phyloP scores from a whole-genome alignment of 1,140 invertebrate genomes.

The Eueides isabella region DNA sequence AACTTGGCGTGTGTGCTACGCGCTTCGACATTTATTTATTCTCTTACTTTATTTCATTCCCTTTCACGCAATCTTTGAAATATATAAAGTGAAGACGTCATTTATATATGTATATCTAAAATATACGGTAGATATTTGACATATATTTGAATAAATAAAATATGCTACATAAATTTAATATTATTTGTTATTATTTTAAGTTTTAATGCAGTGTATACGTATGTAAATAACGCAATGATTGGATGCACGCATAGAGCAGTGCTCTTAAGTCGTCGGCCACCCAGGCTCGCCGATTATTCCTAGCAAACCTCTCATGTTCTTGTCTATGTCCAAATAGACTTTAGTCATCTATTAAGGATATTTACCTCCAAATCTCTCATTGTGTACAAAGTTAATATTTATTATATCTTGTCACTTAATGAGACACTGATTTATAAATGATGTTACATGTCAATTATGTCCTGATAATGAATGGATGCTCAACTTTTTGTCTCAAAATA shows the following conservation, averaged over 20 bases:
- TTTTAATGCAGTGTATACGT: conserved; percentile 41
- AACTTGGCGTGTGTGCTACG: conserved; percentile 1
- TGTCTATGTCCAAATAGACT: conserved; percentile 44
- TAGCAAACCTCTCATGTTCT: conserved; percentile 43
- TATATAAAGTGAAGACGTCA: not conserved
- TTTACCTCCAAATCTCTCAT: not conserved
- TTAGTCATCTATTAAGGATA: conserved; percentile 23
- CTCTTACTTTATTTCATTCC: not conserved
- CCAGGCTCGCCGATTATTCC: conserved; percentile 47
- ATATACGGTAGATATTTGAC: not conserved
- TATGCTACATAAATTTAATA: not conserved
- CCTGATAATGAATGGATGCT: conserved; percentile 49
- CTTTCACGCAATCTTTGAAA: not conserved
- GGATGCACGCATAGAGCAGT: conserved; percentile 57
- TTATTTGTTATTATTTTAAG: conserved; percentile 9
- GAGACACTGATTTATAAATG: conserved; percentile 53
- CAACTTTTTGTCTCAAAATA: conserved; percentile 41
- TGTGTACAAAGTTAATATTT: not conserved
- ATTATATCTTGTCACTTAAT: conserved; percentile 35
- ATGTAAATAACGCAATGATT: conserved; percentile 52
- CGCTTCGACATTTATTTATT: conserved; percentile 2
- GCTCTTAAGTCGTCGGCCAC: conserved; percentile 52
- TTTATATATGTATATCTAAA: not conserved
- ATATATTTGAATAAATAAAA: not conserved
- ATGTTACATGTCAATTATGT: conserved; percentile 43